Base-by-base conservation (phyloP, 2,888 invertebrate genomes). In the Hydraecia micacea region DNA sequence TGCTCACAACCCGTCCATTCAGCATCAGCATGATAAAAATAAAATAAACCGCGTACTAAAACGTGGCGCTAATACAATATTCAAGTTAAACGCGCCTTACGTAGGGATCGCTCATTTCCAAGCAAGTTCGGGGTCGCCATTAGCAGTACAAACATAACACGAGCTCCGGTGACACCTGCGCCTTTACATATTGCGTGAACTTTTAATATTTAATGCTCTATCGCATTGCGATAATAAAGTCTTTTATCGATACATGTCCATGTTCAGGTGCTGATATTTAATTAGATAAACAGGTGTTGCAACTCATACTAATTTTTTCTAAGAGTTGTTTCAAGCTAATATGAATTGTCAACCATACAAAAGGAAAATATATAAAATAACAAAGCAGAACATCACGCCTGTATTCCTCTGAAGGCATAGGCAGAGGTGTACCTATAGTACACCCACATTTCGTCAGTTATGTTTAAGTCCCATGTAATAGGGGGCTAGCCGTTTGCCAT, bases 71-170 rank as follows among this genome's bases (percentile, higher is more conserved):
- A 77, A 77, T 86, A 82, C 75, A 86, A 84, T 85, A 84, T 85
- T 77, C 70, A 80, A 73, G 85, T 82, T 89, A 86, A 88, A 90
- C 89, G 88, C 81, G 80, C 87, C 86, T 88, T 86, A 90, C 87
- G 89, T 88, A 89, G 80, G 88, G 90, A 90, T 90, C 90, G 90
- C 88, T 94, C 92, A 93, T 94, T 94, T 93, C 94, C 94, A 92
- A 90, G 90, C 90, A 90, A 92, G 92, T 90, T 86, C 84, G 90
- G 86, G 89, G 81, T 89, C 85, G 91, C 95, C 95, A 95, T 95
- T 95, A 95, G 93, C 92, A 94, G 91, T 88, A 93, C 94, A 95
- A 95, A 95, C 95, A 95, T 89, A 90, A 91, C 92, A 91, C 87
- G 91, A 90, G 91, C 93, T 93, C 93, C 79, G 91, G 93, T 93